Conservation (phyloP, 2,888 invertebrate species). For the Mythimna pallens region DNA sequence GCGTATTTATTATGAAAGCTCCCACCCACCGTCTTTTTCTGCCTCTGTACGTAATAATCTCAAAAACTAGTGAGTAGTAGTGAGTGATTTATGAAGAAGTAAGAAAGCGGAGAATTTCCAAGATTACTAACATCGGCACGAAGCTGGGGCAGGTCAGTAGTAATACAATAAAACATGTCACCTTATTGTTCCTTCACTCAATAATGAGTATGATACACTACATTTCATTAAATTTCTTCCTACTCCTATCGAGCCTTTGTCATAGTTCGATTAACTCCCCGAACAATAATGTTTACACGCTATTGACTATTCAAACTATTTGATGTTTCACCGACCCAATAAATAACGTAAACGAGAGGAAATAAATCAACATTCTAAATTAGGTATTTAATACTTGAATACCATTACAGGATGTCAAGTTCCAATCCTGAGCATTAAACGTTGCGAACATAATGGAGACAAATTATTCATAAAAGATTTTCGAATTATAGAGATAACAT, state of each 20-base stretch:
- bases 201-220: conserved; percentile 19
- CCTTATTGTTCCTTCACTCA: conserved; percentile 14
- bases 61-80: no score
- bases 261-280: conserved; percentile 31
- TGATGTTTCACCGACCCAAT: conserved; percentile 57
- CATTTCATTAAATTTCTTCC: conserved; percentile 14
- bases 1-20: no score
- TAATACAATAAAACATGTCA: conserved; percentile 17
- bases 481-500: conserved; percentile 74
- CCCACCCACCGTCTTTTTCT: no score
- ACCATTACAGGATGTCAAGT: conserved; percentile 66
- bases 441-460: conserved; percentile 70
- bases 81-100: no score
- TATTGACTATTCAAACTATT: conserved; percentile 31
- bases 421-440: conserved; percentile 56
- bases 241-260: conserved; percentile 13
- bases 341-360: conserved; percentile 44
- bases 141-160: background rate
- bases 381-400: conserved; percentile 60
- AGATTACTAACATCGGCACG: no score
- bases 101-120: no score
- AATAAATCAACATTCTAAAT: conserved; percentile 62
- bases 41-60: no score
- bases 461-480: conserved; percentile 76
- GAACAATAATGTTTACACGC: conserved; percentile 45